Percentiles rank a stretch among this genome's conserved stretches.
phyloP scores from a whole-genome alignment of 2,888 invertebrate genomes.

The Athalia cordata region DNA sequence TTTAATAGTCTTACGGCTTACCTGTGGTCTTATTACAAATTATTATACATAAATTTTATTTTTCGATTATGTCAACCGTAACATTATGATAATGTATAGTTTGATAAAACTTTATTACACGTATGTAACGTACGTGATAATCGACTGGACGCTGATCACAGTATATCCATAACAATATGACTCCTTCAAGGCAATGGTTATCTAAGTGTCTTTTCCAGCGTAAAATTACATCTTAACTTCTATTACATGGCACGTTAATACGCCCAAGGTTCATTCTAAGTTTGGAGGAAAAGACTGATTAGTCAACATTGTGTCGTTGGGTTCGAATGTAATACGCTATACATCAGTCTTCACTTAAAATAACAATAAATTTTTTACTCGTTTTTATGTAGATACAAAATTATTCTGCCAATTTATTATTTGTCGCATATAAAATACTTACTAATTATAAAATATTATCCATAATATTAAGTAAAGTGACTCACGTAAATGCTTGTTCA shows the following conservation, averaged over 20 bases:
- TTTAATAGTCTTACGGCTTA: conserved; percentile 31
- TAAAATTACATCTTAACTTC: neutral
- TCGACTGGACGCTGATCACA: conserved; percentile 2
- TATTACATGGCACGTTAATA: no score
- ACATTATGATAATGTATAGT: conserved; percentile 8
- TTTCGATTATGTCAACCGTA: conserved; percentile 1
- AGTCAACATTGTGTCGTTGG: neutral
- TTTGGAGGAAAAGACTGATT: neutral
- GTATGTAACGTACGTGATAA: no score
- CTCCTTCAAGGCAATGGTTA: neutral
- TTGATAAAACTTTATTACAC: conserved; percentile 29
- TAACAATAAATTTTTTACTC: conserved; percentile 16
- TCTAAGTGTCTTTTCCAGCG: neutral
- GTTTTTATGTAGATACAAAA: conserved; percentile 7
- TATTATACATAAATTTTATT: conserved; percentile 29
- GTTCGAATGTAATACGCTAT: conserved; percentile 18
- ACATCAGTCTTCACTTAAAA: conserved; percentile 29
- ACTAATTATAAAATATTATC: conserved; percentile 16
- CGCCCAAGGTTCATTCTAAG: neutral
- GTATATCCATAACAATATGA: conserved; percentile 3
- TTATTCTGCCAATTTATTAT: neutral
- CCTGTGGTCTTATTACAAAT: conserved; percentile 12
- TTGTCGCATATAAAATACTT: neutral
- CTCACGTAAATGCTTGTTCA: conserved; percentile 21
- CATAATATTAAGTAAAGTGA: conserved; percentile 30